These are phyloP conservation scores for Talpa occidentalis DNA, from an alignment of 2,113 vertebrate genomes.

Conservation along the genomic window DNA sequence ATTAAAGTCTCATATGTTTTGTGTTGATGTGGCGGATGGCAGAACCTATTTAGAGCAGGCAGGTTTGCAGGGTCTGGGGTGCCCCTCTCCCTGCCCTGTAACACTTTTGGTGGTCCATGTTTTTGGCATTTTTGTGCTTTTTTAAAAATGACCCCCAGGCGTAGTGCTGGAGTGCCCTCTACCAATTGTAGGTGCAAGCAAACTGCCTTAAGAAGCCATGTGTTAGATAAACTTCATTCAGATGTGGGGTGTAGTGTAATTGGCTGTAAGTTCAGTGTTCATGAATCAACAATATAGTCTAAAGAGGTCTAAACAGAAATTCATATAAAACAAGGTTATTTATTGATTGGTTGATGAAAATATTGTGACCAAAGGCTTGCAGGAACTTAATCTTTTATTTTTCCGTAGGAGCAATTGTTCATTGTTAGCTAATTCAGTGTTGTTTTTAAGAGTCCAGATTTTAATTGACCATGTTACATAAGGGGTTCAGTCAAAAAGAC, in stretches of 20 bases:
- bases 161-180: neutral
- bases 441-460: conserved; percentile 2
- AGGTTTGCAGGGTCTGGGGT: no score
- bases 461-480: conserved; percentile 87
- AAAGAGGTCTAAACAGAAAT: neutral
- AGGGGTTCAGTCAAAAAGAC: conserved; percentile 96
- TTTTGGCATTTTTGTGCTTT: neutral
- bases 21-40: no score
- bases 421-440: neutral
- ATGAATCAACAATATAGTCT: no score
- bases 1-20: no score
- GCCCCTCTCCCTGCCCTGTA: no score
- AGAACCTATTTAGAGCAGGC: no score
- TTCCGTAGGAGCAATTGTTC: neutral
- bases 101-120: no score
- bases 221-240: neutral
- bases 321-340: neutral
- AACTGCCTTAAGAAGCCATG: neutral
- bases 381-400: neutral
- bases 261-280: no score
- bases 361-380: neutral
- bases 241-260: no score
- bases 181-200: neutral
- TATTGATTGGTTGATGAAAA: neutral
- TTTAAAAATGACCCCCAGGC: neutral